These are phyloP conservation scores for Calameuta idolon DNA, from an alignment of 2,888 invertebrate species.

Conservation along the genomic window DNA sequence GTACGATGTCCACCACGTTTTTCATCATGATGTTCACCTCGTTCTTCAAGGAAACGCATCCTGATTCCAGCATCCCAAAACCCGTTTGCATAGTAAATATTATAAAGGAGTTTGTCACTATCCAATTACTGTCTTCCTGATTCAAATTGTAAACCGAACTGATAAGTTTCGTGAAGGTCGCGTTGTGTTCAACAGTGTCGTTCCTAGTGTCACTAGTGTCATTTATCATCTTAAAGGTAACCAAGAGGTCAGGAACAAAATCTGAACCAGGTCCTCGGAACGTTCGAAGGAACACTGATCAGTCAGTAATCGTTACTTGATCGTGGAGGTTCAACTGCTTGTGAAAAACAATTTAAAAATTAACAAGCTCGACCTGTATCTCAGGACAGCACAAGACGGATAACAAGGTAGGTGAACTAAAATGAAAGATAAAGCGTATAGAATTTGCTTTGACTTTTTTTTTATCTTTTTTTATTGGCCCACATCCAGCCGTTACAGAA, in stretches of 20 bases:
- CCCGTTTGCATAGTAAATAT: conserved; percentile 96
- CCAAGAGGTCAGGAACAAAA: not conserved
- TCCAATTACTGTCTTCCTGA: conserved; percentile 89
- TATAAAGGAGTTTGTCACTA: conserved; percentile 88
- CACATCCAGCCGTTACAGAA: conserved; percentile 54
- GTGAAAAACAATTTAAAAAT: conserved; percentile 3
- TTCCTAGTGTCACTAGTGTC: too few species aligned
- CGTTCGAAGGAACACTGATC: not conserved
- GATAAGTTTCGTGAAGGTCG: conserved; percentile 37
- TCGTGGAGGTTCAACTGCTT: not conserved
- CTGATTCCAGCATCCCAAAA: conserved; percentile 94
- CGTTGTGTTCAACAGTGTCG: conserved; percentile 25
- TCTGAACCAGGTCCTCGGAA: not conserved
- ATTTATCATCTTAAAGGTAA: not conserved
- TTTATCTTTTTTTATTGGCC: conserved; percentile 56
- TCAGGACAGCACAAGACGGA: not conserved
- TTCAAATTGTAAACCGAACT: conserved; percentile 72
- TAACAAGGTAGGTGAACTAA: not conserved
- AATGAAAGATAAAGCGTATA: not conserved
- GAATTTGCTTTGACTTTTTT: conserved; percentile 19
- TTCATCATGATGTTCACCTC: conserved; percentile 99
- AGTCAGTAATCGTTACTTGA: not conserved
- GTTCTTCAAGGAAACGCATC: conserved; percentile 92
- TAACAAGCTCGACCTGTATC: not conserved
- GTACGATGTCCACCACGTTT: conserved; percentile 91